Conservation (phyloP, 1,140 invertebrate species). For the Ceratina australensis region DNA sequence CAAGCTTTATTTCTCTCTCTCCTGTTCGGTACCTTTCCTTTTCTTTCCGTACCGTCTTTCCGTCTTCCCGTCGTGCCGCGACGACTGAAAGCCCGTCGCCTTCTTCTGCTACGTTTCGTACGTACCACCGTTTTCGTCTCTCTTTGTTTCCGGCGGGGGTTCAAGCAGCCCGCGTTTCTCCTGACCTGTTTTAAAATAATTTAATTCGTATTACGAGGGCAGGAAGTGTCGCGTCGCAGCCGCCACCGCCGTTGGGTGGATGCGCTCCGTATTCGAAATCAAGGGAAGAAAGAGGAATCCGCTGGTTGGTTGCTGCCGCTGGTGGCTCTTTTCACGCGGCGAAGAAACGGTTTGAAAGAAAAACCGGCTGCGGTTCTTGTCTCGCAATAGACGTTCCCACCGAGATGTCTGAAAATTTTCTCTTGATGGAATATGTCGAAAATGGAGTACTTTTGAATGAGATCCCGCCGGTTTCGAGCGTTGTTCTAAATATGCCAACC, state of each 20-base stretch:
- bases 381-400: neutral
- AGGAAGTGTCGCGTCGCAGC: constrained; percentile 6
- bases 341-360: constrained; percentile 16
- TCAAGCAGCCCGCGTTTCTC: neutral
- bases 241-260: neutral
- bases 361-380: constrained; percentile 1
- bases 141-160: neutral
- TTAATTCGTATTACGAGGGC: constrained; percentile 60
- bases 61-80: neutral
- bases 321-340: constrained; percentile 35
- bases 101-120: constrained; percentile 18
- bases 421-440: constrained; percentile 14
- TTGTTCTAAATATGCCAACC: neutral
- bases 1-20: constrained; percentile 30
- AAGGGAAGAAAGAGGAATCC: constrained; percentile 27
- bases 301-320: neutral
- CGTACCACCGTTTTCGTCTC: constrained; percentile 31
- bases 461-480: neutral
- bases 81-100: neutral
- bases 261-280: constrained; percentile 50
- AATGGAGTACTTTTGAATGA: constrained; percentile 17
- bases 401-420: neutral
- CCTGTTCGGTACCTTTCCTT: constrained; percentile 1
- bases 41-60: neutral
- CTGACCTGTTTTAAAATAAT: constrained; percentile 57